Evolutionary conservation across 2,797 vertebrate genomes (phyloP), one percentile per base, ranked within the genome.

Genomic region (Falco cherrug): DNA sequence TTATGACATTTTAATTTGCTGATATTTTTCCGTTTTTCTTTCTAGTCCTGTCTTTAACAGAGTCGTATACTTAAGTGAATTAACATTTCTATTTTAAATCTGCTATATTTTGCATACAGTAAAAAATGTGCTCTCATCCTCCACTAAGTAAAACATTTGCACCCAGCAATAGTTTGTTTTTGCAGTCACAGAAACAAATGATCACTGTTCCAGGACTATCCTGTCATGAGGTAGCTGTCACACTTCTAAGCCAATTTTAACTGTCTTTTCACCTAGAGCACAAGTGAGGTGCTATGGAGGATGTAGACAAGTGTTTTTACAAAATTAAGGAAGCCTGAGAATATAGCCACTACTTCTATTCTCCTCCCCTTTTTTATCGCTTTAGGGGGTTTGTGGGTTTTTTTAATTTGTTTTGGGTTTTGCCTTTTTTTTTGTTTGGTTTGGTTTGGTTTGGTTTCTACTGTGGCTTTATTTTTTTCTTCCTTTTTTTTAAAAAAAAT

Each of bases 171-270:
- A 60, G 26, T 9, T 1, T 17, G 8, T 0, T 78, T 78, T 71
- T 84, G 9, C 11, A 35, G 29, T 33, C 24, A 7, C 5, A 51
- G 33, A 33, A 87, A 29, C 6, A 51, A 7, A 75, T 9, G 2
- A 29, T 50, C 9, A 1, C 25, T 33, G 4, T 51, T 18, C 7
- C 13, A 73, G 33, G 24, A 33, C 15, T 69, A 10, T 37, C 11
- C 1, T 39, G 13, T 50, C n/a, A 29, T 3, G 5, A n/a, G 11
- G 20, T 11, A 59, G 51, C 18, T 80, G 29, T 5, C 0, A 0
- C 13, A 33, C 4, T 77, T 45, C 9, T 22, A 5, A 57, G 18
- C 3, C 12, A 9, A 0, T 8, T 41, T 16, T 41, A 48, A 17
- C 8, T 45, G 3, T 11, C 15, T 28, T 31, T 18, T 59, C 12